Percentiles rank a stretch among this genome's conserved stretches.
Conservation (phyloP, 2,797 vertebrate genomes). For the Buceros bicornis region DNA sequence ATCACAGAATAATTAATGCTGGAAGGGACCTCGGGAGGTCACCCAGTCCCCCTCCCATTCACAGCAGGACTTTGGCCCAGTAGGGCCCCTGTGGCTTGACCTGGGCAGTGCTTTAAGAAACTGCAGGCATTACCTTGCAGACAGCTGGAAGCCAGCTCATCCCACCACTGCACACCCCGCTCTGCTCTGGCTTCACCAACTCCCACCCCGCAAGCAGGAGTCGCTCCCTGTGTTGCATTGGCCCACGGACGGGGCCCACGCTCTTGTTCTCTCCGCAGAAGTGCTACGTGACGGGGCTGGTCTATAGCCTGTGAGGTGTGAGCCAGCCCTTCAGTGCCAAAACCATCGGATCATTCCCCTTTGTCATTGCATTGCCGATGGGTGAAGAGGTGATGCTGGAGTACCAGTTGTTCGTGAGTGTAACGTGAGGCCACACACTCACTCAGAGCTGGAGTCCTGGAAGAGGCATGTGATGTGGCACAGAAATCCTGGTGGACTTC, state of each 20-base stretch:
- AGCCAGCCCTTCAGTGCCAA: constrained; percentile 11
- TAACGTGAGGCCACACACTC: background rate
- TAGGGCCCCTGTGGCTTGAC: background rate
- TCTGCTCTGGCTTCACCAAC: background rate
- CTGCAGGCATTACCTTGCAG: background rate
- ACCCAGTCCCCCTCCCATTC: background rate
- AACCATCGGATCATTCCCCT: background rate
- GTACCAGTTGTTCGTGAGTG: background rate
- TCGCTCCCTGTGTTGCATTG: background rate
- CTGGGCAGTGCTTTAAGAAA: accelerated
- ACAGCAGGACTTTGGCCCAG: background rate
- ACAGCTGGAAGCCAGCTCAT: background rate
- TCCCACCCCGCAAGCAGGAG: background rate
- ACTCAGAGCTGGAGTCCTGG: background rate
- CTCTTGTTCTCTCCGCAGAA: background rate
- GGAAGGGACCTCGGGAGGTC: background rate
- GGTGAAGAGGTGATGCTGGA: background rate
- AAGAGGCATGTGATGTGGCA: background rate
- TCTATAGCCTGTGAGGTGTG: background rate
- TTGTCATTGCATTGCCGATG: background rate
- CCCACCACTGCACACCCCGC: background rate
- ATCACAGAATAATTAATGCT: background rate
- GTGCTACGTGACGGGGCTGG: background rate
- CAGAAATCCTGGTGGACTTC: background rate
- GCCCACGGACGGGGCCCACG: background rate